Base-by-base conservation (phyloP, 1,140 invertebrate genomes). In the Drosophila lini region DNA sequence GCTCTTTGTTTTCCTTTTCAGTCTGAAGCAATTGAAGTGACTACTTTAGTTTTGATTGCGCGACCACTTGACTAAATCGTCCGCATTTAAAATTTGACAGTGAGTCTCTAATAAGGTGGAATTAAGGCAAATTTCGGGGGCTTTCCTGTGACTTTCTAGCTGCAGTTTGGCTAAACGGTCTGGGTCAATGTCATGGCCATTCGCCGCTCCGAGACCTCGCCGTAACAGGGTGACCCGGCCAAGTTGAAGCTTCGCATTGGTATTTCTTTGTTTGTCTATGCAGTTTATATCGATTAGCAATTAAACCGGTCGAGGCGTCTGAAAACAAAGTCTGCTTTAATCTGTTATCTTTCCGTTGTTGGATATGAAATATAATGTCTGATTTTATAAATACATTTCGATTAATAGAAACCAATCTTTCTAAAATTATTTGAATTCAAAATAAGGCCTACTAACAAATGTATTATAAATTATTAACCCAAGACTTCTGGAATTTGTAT, bases 131-230 rank as follows among this genome's bases (percentile, higher is more conserved):
- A 59, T 31, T 71, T 71, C 13, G 65, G 68, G 36, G 15, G 28
- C 48, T 50, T 41, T 48, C 10, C 8, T 53, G 34, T 9, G 19
- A 19, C 9, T 53, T 19, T 11, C 31, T 2, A 40, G 36, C 36
- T 59, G 31, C 44, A 40, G 36, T 25, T 50, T 58, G 9, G 44
- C 44, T 48, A 34, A 45, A 25, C 42, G 69, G 44, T 71, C 68
- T 78, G 58, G 74, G 75, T 78, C 75, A 78, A 78, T 78, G 75
- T 78, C 74, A 78, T 64, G 74, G 74, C 32, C 63, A 59, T 9
- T 32, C 13, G 62, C 28, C 31, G 22, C 44, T 69, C 31, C 48
- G 32, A 36, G 50, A 42, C 74, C 48, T 36, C 31, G 32, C 5
- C 50, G 31, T 31, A 44, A 75, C n/a, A 40, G 50, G 53, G 47